These are phyloP conservation scores for Vulpes vulpes DNA, from an alignment of 2,113 vertebrate species.

Conservation along the genomic window DNA sequence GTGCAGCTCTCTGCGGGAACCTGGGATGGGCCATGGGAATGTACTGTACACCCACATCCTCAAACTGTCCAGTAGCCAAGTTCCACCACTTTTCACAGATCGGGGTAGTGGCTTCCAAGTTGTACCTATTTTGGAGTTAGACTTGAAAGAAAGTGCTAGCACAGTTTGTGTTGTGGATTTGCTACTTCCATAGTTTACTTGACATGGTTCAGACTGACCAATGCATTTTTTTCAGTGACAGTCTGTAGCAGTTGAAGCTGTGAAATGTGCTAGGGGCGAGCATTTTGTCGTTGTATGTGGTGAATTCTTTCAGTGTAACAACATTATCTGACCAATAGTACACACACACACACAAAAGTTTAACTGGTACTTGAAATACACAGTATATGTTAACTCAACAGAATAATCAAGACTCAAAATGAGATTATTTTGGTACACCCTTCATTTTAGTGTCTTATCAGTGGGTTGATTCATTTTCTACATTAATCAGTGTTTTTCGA, in stretches of 20 bases:
- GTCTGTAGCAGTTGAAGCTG: slow-evolving; percentile 92
- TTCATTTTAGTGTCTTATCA: slow-evolving; percentile 89
- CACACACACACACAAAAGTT: slow-evolving; percentile 82
- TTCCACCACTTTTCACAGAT: slow-evolving; percentile 86
- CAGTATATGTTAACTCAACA: slow-evolving; percentile 84
- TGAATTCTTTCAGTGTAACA: slow-evolving; percentile 90
- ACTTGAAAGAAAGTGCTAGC: slow-evolving; percentile 92
- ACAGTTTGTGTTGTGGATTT: slow-evolving; percentile 92
- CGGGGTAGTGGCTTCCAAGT: slow-evolving; percentile 85
- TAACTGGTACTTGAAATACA: slow-evolving; percentile 91
- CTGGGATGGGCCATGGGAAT: slow-evolving; percentile 87
- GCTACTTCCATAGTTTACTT: slow-evolving; percentile 94
- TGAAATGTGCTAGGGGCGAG: slow-evolving; percentile 92
- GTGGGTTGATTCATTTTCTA: slow-evolving; percentile 88
- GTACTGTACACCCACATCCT: slow-evolving; percentile 89
- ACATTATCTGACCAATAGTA: slow-evolving; percentile 88
- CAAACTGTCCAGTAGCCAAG: slow-evolving; percentile 85
- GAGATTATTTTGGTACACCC: slow-evolving; percentile 86
- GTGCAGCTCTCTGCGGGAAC: slow-evolving; percentile 85
- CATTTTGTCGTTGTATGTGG: slow-evolving; percentile 90
- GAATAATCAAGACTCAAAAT: slow-evolving; percentile 83
- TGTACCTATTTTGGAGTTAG: slow-evolving; percentile 86
- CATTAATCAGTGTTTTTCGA: slow-evolving; percentile 88
- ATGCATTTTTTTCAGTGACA: slow-evolving; percentile 89
- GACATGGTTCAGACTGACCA: slow-evolving; percentile 92